Evolutionary conservation across 2,113 vertebrate genomes (phyloP).

Genomic region (Callorhinus ursinus): DNA sequence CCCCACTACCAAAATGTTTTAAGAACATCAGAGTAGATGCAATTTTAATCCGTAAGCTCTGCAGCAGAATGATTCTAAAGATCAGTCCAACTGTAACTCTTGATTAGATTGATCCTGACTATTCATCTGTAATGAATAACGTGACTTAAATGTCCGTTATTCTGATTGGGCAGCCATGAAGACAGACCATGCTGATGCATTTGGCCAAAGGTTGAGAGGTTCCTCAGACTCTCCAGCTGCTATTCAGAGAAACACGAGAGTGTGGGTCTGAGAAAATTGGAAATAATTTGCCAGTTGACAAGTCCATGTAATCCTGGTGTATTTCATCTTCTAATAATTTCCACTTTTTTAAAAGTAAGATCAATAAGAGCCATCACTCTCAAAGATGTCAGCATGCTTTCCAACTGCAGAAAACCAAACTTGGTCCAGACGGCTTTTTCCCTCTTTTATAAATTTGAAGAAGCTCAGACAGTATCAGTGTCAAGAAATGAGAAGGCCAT

Average conservation of each 20-base stretch:
- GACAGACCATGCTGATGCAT: conserved; percentile 26
- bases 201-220: conserved; percentile 51
- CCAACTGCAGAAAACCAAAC: conserved; percentile 50
- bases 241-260: conserved; percentile 46
- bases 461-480: conserved; percentile 71
- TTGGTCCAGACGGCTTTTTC: conserved; percentile 53
- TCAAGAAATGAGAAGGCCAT: conserved; percentile 79
- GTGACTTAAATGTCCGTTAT: background rate
- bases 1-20: conserved; percentile 35
- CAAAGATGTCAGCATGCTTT: conserved; percentile 61
- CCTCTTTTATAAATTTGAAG: conserved; percentile 66
- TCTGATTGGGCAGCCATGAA: background rate
- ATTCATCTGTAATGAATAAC: conserved; percentile 39
- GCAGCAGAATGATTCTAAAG: conserved; percentile 9
- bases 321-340: conserved; percentile 75
- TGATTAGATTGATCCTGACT: conserved; percentile 33
- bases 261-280: conserved; percentile 59
- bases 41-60: conserved; percentile 7
- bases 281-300: conserved; percentile 67
- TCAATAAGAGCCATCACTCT: conserved; percentile 52
- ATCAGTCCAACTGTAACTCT: background rate
- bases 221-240: conserved; percentile 46
- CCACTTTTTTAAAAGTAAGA: conserved; percentile 62
- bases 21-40: background rate
- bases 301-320: conserved; percentile 13